phyloP scores from a whole-genome alignment of 2,797 vertebrate genomes.

The Myotis findleyi region DNA sequence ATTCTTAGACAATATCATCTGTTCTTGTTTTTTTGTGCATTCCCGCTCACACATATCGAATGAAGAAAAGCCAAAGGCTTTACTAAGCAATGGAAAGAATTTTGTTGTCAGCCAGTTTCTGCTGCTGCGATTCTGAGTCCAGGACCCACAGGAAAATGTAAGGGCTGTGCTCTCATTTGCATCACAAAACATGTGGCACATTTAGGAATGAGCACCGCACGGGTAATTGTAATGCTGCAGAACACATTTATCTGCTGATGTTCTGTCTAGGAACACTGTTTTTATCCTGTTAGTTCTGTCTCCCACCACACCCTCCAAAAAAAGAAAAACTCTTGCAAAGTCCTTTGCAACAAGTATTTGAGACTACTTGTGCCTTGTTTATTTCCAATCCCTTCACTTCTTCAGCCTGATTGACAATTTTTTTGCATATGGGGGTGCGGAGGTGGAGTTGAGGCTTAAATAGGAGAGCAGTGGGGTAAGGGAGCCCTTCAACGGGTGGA shows the following conservation, averaged over 20 bases:
- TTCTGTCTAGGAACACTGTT: background rate
- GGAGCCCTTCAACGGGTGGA: background rate
- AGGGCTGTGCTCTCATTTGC: background rate
- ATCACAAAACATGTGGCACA: background rate
- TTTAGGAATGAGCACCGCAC: background rate
- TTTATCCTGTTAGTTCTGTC: background rate
- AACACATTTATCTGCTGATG: background rate
- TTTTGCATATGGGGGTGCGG: background rate
- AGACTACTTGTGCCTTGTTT: background rate
- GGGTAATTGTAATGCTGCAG: background rate
- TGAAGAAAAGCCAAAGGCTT: conserved; percentile 6
- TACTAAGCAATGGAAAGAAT: background rate
- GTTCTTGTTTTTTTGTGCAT: background rate
- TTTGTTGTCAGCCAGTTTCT: background rate
- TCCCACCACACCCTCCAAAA: background rate
- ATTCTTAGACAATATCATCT: conserved; percentile 48
- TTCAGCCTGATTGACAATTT: background rate
- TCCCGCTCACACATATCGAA: conserved; percentile 6
- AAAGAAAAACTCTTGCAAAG: background rate
- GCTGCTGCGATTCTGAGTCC: background rate
- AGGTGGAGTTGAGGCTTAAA: background rate
- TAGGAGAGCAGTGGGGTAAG: background rate
- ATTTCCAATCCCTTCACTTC: background rate
- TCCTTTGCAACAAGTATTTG: background rate
- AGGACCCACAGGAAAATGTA: background rate